Evolutionary conservation across 2,113 vertebrate species (phyloP).

Genomic region (Anarrhichthys ocellatus): DNA sequence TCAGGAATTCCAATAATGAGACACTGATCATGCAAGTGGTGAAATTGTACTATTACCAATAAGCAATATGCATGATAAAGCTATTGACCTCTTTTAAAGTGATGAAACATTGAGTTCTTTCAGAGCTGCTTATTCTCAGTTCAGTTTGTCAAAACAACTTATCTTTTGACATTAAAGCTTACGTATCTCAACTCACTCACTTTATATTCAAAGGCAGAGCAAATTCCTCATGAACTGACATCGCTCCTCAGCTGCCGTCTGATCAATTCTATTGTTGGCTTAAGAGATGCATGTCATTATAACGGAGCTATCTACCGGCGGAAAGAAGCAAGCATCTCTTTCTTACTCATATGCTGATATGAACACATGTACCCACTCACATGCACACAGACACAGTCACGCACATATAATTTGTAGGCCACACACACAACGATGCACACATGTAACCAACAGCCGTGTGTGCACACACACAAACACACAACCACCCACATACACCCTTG

Average conservation of each 20-base stretch:
- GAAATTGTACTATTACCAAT: neutral
- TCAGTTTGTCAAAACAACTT: neutral
- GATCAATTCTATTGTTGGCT: conserved; percentile 31
- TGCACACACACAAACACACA: conserved; percentile 37
- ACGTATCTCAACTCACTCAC: neutral
- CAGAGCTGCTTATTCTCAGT: neutral
- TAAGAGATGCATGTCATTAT: conserved; percentile 42
- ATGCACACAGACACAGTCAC: conserved; percentile 19
- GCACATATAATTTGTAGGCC: conserved; percentile 2
- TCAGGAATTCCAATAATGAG: neutral
- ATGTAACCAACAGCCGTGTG: conserved; percentile 42
- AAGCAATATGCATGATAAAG: neutral
- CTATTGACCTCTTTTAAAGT: neutral
- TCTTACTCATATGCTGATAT: conserved; percentile 14
- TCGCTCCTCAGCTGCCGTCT: conserved; percentile 17
- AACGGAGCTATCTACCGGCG: conserved; percentile 33
- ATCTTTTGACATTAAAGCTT: neutral
- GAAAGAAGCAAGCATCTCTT: conserved; percentile 22
- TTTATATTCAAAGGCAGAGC: conserved; percentile 23
- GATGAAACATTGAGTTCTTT: neutral
- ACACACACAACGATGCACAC: conserved; percentile 26
- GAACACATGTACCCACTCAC: conserved; percentile 38
- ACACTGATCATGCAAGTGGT: neutral
- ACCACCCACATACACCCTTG: conserved; percentile 68
- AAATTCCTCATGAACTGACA: conserved; percentile 15